Evolutionary conservation across 2,888 invertebrate genomes (phyloP).

Genomic region (Amiota communis): DNA sequence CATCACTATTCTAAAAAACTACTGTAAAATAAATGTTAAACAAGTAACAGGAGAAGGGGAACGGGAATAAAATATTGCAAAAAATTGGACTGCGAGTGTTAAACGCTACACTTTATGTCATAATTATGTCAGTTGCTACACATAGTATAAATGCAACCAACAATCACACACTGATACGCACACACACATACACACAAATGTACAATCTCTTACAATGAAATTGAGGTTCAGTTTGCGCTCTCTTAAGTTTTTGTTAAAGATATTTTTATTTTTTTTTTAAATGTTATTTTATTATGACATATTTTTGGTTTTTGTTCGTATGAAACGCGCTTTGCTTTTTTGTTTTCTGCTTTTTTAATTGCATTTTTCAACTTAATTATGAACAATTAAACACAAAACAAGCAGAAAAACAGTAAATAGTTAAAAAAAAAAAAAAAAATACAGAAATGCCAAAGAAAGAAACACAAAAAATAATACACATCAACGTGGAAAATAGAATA

Average conservation of each 20-base stretch:
- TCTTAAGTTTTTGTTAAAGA: neutral
- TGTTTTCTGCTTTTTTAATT: slow-evolving; percentile 2
- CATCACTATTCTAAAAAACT: too few relatives aligned
- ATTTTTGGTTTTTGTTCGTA: neutral
- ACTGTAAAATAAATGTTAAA: too few relatives aligned
- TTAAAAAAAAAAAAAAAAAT: neutral
- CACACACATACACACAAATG: neutral
- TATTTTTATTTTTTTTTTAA: neutral
- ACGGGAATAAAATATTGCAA: too few relatives aligned
- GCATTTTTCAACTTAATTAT: slow-evolving; percentile 22
- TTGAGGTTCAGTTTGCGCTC: neutral
- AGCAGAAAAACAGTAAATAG: neutral
- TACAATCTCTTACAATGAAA: neutral
- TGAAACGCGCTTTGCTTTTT: neutral
- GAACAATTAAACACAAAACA: slow-evolving; percentile 23
- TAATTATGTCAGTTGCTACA: slow-evolving; percentile 13
- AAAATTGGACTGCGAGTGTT: neutral
- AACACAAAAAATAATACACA: too few relatives aligned
- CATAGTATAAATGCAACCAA: neutral
- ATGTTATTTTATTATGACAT: slow-evolving; percentile 15
- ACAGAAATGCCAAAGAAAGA: neutral
- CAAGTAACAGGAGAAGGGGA: too few relatives aligned
- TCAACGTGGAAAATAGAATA: too few relatives aligned
- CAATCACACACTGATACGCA: neutral
- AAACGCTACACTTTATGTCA: slow-evolving; percentile 16